A percentile compares a stretch with the other conserved stretches of the same genome.
These are phyloP conservation scores for Cantharis nigra DNA, from an alignment of 2,888 invertebrate species.

Conservation along the genomic window DNA sequence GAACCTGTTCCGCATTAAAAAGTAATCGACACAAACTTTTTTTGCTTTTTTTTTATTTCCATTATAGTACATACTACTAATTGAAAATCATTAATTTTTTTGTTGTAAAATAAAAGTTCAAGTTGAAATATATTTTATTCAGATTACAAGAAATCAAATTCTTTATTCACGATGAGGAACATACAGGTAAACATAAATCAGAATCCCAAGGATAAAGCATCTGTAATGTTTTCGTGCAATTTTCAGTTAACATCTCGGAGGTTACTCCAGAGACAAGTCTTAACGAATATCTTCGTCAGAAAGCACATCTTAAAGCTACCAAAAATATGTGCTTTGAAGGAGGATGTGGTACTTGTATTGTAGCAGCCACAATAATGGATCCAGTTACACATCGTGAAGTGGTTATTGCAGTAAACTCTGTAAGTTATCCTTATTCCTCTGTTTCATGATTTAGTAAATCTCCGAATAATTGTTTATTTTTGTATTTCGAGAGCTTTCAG, in stretches of 20 bases:
- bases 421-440: slow-evolving; percentile 47
- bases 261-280: slow-evolving; percentile 61
- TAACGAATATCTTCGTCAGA: slow-evolving; percentile 66
- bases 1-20: background rate
- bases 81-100: background rate
- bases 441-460: background rate
- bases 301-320: slow-evolving; percentile 67
- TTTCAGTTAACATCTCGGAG: slow-evolving; percentile 31
- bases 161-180: slow-evolving; percentile 2
- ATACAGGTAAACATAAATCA: background rate
- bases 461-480: background rate
- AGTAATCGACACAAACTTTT: background rate
- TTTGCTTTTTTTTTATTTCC: background rate
- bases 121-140: background rate
- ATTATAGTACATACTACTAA: background rate
- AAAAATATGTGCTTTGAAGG: slow-evolving; percentile 76
- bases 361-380: slow-evolving; percentile 57
- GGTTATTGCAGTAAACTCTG: slow-evolving; percentile 68
- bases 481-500: background rate
- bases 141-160: slow-evolving; percentile 8
- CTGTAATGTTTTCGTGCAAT: background rate
- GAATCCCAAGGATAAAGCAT: background rate
- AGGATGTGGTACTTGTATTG: slow-evolving; percentile 72
- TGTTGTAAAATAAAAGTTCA: background rate
- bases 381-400: slow-evolving; percentile 57